Evolutionary conservation across 2,113 vertebrate species (phyloP).

Genomic region (Rhinichthys klamathensis): DNA sequence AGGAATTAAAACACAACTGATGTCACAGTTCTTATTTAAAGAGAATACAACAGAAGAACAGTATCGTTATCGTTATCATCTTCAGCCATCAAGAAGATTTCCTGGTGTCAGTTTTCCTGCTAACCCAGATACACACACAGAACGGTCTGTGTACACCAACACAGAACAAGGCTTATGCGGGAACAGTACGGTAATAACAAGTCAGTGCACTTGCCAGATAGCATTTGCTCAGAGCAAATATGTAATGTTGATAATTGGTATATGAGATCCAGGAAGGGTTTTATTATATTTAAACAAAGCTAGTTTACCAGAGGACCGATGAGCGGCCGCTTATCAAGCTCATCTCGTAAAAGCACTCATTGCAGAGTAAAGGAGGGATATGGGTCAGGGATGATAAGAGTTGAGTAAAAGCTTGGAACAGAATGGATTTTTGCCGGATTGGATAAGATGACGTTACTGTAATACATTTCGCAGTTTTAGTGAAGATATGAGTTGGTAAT

Average conservation of each 20-base stretch:
- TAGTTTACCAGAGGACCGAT: background rate
- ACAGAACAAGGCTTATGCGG: too few species aligned
- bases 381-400: background rate
- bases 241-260: background rate
- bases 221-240: slow-evolving; percentile 1
- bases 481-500: background rate
- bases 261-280: slow-evolving; percentile 7
- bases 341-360: background rate
- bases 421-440: background rate
- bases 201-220: background rate
- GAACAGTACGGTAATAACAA: background rate
- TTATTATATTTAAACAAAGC: slow-evolving; percentile 5
- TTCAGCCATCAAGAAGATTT: background rate
- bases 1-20: background rate
- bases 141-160: background rate
- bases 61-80: background rate
- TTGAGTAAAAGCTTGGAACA: background rate
- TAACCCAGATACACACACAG: background rate
- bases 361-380: background rate
- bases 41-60: background rate
- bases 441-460: too few species aligned
- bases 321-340: background rate
- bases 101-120: background rate
- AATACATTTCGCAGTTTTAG: background rate
- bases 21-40: background rate